Conservation (phyloP, 2,113 vertebrate species). For the Ibidorhyncha struthersii region DNA sequence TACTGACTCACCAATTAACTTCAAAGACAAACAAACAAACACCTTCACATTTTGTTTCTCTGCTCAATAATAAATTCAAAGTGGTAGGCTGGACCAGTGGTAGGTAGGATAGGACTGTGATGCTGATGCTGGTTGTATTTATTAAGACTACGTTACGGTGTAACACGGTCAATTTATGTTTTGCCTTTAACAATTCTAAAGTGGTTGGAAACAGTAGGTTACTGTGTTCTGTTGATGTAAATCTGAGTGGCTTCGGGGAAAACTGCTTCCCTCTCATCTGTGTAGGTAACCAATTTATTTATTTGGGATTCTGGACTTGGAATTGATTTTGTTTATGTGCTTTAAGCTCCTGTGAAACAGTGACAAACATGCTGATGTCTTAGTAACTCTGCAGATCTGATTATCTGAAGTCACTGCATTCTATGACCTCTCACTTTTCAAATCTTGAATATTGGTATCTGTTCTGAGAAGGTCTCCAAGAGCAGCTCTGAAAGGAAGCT, state of each 20-base stretch:
- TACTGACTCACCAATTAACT: background rate
- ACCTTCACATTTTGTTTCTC: background rate
- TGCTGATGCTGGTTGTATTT: background rate
- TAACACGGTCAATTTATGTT: background rate
- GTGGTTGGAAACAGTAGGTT: background rate
- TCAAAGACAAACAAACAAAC: background rate
- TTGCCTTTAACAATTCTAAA: slow-evolving; percentile 17
- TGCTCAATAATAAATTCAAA: background rate
- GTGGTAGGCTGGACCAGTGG: background rate
- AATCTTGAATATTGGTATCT: background rate
- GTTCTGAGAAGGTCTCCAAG: background rate
- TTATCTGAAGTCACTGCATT: slow-evolving; percentile 15
- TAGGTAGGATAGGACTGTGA: background rate
- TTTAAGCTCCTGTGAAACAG: slow-evolving; percentile 23
- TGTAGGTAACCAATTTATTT: slow-evolving; percentile 13
- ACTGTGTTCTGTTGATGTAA: background rate
- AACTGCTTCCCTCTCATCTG: background rate
- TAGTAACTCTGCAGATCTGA: background rate
- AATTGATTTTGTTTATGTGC: slow-evolving; percentile 47
- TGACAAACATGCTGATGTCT: slow-evolving; percentile 28
- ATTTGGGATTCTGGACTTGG: slow-evolving; percentile 22
- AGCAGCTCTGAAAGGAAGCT: background rate
- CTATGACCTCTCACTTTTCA: background rate
- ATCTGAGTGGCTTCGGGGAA: background rate
- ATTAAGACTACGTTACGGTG: background rate